Evolutionary conservation across 2,888 invertebrate genomes (phyloP).

Genomic region (Amaurobius ferox): DNA sequence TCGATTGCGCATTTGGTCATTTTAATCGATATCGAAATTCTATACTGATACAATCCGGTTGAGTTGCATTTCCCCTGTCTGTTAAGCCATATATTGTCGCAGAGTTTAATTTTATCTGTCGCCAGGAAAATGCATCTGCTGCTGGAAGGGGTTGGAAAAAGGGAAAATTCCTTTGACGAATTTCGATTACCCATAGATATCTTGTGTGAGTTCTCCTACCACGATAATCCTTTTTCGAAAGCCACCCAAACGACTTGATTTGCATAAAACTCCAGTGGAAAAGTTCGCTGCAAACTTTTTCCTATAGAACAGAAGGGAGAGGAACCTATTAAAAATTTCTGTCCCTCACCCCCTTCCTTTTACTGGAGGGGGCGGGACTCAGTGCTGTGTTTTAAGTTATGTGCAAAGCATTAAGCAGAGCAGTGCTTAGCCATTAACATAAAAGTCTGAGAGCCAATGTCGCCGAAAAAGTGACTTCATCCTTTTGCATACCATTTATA

Average conservation of each 20-base stretch:
- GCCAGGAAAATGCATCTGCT: constrained; percentile 16
- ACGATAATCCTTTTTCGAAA: constrained; percentile 66
- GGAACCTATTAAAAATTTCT: constrained; percentile 66
- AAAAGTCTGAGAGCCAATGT: constrained; percentile 70
- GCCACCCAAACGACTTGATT: constrained; percentile 62
- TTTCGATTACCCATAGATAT: constrained; percentile 59
- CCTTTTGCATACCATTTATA: constrained; percentile 68
- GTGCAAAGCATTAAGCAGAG: constrained; percentile 64
- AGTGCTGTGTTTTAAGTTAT: constrained; percentile 66
- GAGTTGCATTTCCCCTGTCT: background rate
- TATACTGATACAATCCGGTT: background rate
- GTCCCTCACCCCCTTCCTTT: constrained; percentile 29
- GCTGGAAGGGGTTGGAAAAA: background rate
- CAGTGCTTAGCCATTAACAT: constrained; percentile 59
- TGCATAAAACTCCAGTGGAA: constrained; percentile 59
- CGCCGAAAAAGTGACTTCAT: constrained; percentile 69
- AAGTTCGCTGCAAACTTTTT: constrained; percentile 43
- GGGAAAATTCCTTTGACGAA: constrained; percentile 31
- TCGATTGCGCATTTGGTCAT: constrained; percentile 1
- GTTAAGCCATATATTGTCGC: constrained; percentile 3
- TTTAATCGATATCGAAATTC: constrained; percentile 14
- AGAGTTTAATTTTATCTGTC: constrained; percentile 18
- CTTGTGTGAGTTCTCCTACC: constrained; percentile 7
- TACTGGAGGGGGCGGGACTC: constrained; percentile 41
- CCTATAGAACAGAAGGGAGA: constrained; percentile 45